Evolutionary conservation across 2,797 vertebrate species (phyloP).

Genomic region (Ceryle rudis): DNA sequence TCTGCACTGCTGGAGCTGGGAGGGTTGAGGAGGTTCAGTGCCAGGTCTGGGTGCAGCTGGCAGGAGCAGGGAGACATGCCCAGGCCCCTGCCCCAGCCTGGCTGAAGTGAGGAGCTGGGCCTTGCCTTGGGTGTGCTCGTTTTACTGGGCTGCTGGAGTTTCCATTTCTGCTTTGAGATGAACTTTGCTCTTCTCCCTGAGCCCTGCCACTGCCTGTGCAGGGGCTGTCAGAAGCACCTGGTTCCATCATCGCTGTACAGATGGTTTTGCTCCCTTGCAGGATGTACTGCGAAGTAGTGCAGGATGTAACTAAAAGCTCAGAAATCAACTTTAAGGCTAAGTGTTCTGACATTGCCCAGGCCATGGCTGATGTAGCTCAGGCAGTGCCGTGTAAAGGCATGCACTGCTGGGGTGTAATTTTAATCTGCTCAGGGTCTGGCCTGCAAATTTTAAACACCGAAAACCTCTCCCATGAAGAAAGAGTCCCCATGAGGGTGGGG

Average conservation of each 20-base stretch:
- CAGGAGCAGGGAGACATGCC: background rate
- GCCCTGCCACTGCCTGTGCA: rapidly evolving
- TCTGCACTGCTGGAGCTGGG: rapidly evolving
- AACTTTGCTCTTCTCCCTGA: too few species aligned
- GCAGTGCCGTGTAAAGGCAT: rapidly evolving
- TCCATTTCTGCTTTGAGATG: background rate
- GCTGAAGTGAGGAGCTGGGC: background rate
- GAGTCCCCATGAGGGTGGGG: background rate
- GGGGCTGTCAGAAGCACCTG: background rate
- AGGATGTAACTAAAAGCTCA: background rate
- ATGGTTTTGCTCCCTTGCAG: background rate
- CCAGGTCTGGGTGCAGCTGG: background rate
- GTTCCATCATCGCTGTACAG: rapidly evolving
- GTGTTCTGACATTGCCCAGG: background rate
- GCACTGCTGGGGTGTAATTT: background rate
- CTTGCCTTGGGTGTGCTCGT: rapidly evolving
- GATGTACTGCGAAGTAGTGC: background rate
- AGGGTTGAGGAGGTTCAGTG: background rate
- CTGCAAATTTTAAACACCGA: background rate
- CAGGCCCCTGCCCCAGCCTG: background rate
- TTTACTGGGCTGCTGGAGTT: background rate
- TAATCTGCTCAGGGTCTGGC: background rate
- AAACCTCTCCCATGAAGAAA: background rate
- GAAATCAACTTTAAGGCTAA: background rate
- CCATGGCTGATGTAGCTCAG: background rate